Base-by-base conservation (phyloP, 2,113 vertebrate genomes). In the Ailuropoda melanoleuca region DNA sequence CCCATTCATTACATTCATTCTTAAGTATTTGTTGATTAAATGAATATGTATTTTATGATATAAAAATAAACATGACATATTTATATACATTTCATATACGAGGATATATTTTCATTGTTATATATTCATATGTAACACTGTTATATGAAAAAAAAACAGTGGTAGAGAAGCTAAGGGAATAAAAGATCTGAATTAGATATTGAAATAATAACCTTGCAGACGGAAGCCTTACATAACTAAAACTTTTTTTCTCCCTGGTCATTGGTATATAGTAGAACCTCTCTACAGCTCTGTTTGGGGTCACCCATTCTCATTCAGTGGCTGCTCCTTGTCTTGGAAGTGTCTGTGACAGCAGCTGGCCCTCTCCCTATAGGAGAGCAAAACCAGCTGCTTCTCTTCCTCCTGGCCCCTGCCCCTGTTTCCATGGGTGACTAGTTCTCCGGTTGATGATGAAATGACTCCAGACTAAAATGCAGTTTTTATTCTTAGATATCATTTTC, bases 401-500 rank as follows among this genome's bases (percentile, higher is more conserved):
- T 64, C 10, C 19, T 2, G 3, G 29, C 29, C 62, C 60, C 87
- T 62, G 50, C 21, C 23, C 34, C 50, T 64, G 43, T 68, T 34
- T 56, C 34, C 64, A 0, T 19, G 37, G n/a, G 26, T n/a, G 24
- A 72, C 19, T 39, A 24, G 50, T 34, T 24, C 53, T 39, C 53
- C 58, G 56, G 70, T 55, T 85, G 39, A 77, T 77, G 53, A 46
- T 21, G 53, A 92, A 83, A 56, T 93, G 48, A 66, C 53, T 86
- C 14, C n/a, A 92, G 48, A 15, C 53, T 77, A 37, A 97, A 88
- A 53, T 23, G 17, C 9, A 19, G 84, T 78, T 88, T 93, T 75
- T 84, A 55, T 70, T 88, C 17, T 84, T 94, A 34, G 62, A 75
- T 87, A 75, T 82, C 23, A 39, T 86, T 94, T 92, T 83, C 81